Evolutionary conservation across 2,888 invertebrate genomes (phyloP).

Genomic region (Odontothrips loti): DNA sequence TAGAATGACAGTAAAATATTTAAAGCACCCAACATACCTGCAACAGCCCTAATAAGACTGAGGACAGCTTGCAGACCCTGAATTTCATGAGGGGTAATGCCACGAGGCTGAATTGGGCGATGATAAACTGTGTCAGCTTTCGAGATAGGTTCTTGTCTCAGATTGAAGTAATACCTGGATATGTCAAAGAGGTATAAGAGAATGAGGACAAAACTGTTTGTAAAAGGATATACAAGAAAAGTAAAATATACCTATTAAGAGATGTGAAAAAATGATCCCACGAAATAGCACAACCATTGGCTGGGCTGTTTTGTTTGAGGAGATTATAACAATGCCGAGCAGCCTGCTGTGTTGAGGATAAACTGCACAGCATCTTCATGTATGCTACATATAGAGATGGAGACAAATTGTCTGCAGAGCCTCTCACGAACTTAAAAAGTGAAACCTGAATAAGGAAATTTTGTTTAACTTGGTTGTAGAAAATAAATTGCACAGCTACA

Average conservation of each 20-base stretch:
- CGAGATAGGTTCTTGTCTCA: slow-evolving; percentile 52
- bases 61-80: slow-evolving; percentile 81
- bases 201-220: background rate
- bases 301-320: slow-evolving; percentile 62
- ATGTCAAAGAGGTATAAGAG: slow-evolving; percentile 28
- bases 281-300: slow-evolving; percentile 54
- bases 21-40: slow-evolving; percentile 45
- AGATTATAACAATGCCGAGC: slow-evolving; percentile 75
- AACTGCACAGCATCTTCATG: slow-evolving; percentile 76
- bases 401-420: slow-evolving; percentile 81
- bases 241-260: slow-evolving; percentile 51
- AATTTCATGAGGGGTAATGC: slow-evolving; percentile 74
- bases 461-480: slow-evolving; percentile 38
- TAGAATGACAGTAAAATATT: background rate
- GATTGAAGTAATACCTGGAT: slow-evolving; percentile 49
- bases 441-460: slow-evolving; percentile 56
- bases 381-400: slow-evolving; percentile 81
- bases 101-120: slow-evolving; percentile 49
- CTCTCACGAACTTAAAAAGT: slow-evolving; percentile 83
- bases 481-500: background rate
- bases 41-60: slow-evolving; percentile 70
- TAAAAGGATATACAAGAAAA: background rate
- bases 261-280: slow-evolving; percentile 85
- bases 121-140: slow-evolving; percentile 62
- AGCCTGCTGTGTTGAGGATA: slow-evolving; percentile 70